Percentiles rank a stretch among this genome's conserved stretches.
phyloP scores from a whole-genome alignment of 2,797 vertebrate genomes.

The Sparidentex hasta region DNA sequence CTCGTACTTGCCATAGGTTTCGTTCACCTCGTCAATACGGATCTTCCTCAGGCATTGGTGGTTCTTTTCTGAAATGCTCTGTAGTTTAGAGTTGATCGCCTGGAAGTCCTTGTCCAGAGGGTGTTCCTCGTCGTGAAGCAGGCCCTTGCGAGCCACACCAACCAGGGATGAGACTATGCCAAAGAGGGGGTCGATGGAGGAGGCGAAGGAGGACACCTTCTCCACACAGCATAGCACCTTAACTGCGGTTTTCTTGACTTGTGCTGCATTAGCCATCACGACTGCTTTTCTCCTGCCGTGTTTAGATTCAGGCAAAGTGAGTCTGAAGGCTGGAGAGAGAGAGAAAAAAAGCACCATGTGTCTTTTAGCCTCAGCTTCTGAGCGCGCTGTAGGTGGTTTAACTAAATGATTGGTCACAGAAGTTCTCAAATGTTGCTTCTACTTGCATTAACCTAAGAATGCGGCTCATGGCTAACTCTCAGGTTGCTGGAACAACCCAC shows the following conservation, averaged over 20 bases:
- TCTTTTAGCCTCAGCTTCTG: not conserved
- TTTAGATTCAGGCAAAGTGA: constrained; percentile 24
- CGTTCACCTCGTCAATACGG: constrained; percentile 82
- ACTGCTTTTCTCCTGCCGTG: constrained; percentile 29
- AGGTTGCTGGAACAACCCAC: constrained; percentile 8
- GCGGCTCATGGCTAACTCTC: constrained; percentile 5
- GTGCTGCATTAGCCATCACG: constrained; percentile 80
- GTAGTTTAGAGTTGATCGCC: constrained; percentile 75
- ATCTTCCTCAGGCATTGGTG: constrained; percentile 81
- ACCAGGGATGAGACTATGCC: constrained; percentile 86
- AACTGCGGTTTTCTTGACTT: constrained; percentile 78
- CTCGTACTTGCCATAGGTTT: constrained; percentile 84
- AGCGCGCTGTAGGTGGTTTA: not conserved
- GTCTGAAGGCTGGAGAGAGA: constrained; percentile 37
- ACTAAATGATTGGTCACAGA: not conserved
- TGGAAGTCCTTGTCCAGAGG: constrained; percentile 81
- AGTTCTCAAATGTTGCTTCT: constrained; percentile 1
- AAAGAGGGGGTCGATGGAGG: constrained; percentile 87
- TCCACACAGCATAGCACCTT: constrained; percentile 82
- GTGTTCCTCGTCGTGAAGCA: constrained; percentile 73
- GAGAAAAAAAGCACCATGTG: not conserved
- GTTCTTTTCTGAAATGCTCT: constrained; percentile 85
- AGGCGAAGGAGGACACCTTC: constrained; percentile 84
- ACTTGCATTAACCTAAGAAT: not conserved
- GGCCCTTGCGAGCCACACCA: constrained; percentile 81